Evolutionary conservation across 1,140 invertebrate species (phyloP).

Genomic region (Eupristina koningsbergeri): DNA sequence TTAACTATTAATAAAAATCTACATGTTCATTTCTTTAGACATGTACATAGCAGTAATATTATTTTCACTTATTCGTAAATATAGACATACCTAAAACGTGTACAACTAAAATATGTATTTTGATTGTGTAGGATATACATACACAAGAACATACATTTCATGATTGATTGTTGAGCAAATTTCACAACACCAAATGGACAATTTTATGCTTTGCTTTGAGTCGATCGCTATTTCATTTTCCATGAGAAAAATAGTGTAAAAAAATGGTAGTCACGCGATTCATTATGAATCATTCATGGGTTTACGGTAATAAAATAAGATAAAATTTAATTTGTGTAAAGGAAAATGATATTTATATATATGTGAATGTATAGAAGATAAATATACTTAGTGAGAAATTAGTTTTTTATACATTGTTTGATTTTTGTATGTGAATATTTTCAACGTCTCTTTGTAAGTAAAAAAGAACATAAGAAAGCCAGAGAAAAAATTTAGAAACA

Average conservation of each 20-base stretch:
- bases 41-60: no score
- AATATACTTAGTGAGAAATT: background rate
- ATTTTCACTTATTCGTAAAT: no score
- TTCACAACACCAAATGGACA: background rate
- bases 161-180: background rate
- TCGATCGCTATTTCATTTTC: background rate
- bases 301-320: background rate
- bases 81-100: background rate
- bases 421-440: background rate
- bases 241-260: no score
- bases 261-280: background rate
- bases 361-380: background rate
- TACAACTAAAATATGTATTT: background rate
- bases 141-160: background rate
- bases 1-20: background rate
- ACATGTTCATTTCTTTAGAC: background rate
- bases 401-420: background rate
- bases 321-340: background rate
- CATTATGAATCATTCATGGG: background rate
- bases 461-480: no score
- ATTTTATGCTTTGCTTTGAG: background rate
- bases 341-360: background rate
- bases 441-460: background rate
- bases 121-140: background rate
- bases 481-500: no score